Conservation (phyloP, 2,797 vertebrate genomes). For the Acrossocheilus wenchowensis region DNA sequence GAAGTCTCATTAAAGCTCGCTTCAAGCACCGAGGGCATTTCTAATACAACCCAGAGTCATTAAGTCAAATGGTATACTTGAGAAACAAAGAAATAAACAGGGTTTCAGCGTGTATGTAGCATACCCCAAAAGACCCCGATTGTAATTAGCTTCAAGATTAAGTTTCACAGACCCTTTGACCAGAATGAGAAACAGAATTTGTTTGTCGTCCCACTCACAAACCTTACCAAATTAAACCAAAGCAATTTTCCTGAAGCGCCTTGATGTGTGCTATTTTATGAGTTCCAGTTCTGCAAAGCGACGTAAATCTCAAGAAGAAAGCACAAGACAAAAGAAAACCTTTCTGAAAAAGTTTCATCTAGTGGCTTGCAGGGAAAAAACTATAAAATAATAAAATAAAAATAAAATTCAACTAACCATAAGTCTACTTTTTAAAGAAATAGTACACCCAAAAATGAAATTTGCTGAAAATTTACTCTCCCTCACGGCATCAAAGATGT, state of each 20-base stretch:
- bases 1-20: conserved; percentile 64
- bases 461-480: neutral
- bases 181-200: conserved; percentile 29
- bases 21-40: conserved; percentile 65
- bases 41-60: conserved; percentile 61
- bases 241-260: neutral
- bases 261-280: neutral
- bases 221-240: neutral
- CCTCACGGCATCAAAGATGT: neutral
- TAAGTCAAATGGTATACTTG: conserved; percentile 62
- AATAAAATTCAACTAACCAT: neutral
- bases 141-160: conserved; percentile 36
- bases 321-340: neutral
- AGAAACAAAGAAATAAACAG: conserved; percentile 37
- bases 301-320: neutral
- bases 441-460: neutral
- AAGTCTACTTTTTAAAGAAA: neutral
- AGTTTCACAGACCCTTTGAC: conserved; percentile 22
- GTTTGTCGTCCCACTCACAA: neutral
- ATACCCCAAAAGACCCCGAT: conserved; percentile 28
- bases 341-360: neutral
- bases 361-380: neutral
- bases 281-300: conserved; percentile 10
- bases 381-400: too few relatives aligned
- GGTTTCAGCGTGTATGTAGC: neutral